Conservation (phyloP, 2,888 invertebrate species). For the Drosophila planitibia region DNA sequence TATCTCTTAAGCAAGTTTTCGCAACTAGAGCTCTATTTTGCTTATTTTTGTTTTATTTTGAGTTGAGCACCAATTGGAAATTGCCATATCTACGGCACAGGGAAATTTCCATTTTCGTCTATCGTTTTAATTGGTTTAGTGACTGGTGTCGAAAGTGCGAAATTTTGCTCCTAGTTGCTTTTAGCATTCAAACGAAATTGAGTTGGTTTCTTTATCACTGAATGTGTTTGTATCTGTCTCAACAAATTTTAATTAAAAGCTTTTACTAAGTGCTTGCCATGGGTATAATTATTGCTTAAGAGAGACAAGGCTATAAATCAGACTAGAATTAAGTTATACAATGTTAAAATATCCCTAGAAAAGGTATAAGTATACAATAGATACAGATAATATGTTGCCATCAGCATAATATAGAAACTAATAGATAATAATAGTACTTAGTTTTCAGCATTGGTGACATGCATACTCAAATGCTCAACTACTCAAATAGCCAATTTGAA, state of each 20-base stretch:
- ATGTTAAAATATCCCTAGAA: neutral
- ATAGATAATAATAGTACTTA: neutral
- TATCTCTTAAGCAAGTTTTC: neutral
- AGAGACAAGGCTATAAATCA: neutral
- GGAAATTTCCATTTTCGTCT: constrained; percentile 13
- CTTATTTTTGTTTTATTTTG: neutral
- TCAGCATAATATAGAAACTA: neutral
- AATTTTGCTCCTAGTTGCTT: neutral
- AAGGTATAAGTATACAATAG: neutral
- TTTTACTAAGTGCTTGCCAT: neutral
- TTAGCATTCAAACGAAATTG: neutral
- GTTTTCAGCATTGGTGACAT: neutral
- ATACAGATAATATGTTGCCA: neutral
- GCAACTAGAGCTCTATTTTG: neutral
- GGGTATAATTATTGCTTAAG: neutral
- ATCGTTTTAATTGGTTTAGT: constrained; percentile 23
- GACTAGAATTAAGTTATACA: neutral
- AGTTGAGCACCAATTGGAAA: constrained; percentile 16
- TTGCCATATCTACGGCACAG: constrained; percentile 5
- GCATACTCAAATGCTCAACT: neutral
- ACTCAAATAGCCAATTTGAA: constrained; percentile 7
- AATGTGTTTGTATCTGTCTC: neutral
- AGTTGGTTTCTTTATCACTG: neutral
- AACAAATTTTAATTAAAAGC: neutral
- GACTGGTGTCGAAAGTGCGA: neutral